A percentile compares a stretch with the other conserved stretches of the same genome.
These are phyloP conservation scores for Pholis gunnellus DNA, from an alignment of 2,113 vertebrate genomes.

Conservation along the genomic window DNA sequence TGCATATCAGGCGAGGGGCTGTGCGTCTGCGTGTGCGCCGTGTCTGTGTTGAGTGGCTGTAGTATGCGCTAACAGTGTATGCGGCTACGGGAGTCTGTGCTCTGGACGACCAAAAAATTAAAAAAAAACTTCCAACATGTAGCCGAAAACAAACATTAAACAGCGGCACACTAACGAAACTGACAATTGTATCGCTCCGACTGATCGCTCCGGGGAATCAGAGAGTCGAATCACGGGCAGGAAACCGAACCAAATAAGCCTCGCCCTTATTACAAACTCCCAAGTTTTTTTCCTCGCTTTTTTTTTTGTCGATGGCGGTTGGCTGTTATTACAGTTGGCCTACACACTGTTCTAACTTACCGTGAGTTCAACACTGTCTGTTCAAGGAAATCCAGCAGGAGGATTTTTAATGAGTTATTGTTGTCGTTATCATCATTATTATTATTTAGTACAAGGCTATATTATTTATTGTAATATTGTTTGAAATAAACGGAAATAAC, in stretches of 20 bases:
- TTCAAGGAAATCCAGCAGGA: neutral
- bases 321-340: constrained; percentile 52
- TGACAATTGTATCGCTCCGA: constrained; percentile 65
- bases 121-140: constrained; percentile 66
- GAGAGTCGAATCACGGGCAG: constrained; percentile 61
- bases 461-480: neutral
- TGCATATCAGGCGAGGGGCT: constrained; percentile 55
- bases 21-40: neutral
- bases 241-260: constrained; percentile 65
- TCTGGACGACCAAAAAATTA: neutral
- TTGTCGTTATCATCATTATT: neutral
- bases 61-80: neutral
- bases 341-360: constrained; percentile 27
- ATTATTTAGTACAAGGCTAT: too few relatives aligned
- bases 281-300: constrained; percentile 41
- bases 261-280: constrained; percentile 71
- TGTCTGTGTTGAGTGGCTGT: neutral
- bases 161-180: constrained; percentile 17
- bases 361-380: neutral
- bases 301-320: constrained; percentile 32
- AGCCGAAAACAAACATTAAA: constrained; percentile 46
- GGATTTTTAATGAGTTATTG: neutral
- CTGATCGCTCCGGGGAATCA: constrained; percentile 76
- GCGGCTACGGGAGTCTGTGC: constrained; percentile 23
- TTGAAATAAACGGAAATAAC: neutral